phyloP scores from a whole-genome alignment of 1,140 invertebrate genomes.

The Habropoda laboriosa region DNA sequence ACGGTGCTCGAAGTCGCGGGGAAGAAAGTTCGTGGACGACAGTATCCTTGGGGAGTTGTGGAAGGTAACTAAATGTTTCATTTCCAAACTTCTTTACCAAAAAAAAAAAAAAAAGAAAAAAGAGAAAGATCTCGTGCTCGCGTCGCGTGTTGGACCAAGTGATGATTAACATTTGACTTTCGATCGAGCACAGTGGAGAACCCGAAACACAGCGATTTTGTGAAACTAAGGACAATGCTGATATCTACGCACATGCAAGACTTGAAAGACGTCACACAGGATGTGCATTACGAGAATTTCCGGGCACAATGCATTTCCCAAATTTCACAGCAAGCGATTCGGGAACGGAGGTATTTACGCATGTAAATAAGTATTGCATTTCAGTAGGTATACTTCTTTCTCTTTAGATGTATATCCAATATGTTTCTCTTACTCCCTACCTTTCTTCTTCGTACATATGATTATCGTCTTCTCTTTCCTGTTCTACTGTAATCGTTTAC shows the following conservation, averaged over 20 bases:
- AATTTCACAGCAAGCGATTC: constrained; percentile 92
- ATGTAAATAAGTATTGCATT: constrained; percentile 75
- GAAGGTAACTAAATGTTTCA: constrained; percentile 85
- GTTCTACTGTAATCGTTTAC: not conserved
- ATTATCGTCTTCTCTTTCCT: not conserved
- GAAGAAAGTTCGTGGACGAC: constrained; percentile 92
- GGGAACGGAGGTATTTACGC: constrained; percentile 87
- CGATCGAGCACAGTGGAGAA: constrained; percentile 91
- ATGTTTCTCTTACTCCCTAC: not conserved
- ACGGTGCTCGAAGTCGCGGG: constrained; percentile 96
- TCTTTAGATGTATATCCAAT: not conserved
- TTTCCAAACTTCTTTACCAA: too few species aligned
- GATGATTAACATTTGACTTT: constrained; percentile 41
- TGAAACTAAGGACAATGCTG: constrained; percentile 97
- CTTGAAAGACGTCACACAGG: constrained; percentile 96
- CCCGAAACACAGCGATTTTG: constrained; percentile 98
- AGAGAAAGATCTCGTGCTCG: accelerated
- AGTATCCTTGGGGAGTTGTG: constrained; percentile 99
- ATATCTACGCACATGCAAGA: constrained; percentile 98
- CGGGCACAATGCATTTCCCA: constrained; percentile 94
- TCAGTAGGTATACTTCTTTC: constrained; percentile 59
- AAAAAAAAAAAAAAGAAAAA: not conserved
- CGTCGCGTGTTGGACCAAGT: not conserved
- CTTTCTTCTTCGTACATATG: not conserved
- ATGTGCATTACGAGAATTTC: constrained; percentile 98